phyloP scores from a whole-genome alignment of 2,888 invertebrate species.

The Drosophila pseudotakahashii region DNA sequence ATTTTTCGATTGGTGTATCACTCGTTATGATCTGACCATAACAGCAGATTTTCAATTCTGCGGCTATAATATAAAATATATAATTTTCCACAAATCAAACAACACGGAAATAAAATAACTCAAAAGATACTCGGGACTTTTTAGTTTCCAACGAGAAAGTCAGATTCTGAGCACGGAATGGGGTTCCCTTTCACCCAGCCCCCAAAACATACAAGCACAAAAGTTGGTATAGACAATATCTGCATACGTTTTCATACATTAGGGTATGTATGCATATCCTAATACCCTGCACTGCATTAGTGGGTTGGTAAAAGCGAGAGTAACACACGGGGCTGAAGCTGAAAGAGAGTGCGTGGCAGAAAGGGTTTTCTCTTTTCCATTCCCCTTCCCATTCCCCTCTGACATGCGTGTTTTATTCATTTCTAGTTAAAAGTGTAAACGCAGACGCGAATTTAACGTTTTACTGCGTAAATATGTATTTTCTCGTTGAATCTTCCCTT shows the following conservation, averaged over 20 bases:
- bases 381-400: neutral
- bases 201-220: neutral
- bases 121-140: too few relatives aligned
- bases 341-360: slow-evolving; percentile 4
- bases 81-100: neutral
- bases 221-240: neutral
- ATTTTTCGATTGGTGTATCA: too few relatives aligned
- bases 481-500: neutral
- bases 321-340: neutral
- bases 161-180: neutral
- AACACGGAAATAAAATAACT: neutral
- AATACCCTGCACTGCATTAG: slow-evolving; percentile 3
- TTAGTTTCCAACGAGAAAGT: neutral
- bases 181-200: neutral
- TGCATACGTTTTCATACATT: neutral
- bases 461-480: neutral
- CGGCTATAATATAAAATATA: neutral
- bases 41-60: too few relatives aligned
- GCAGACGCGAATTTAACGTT: slow-evolving; percentile 1
- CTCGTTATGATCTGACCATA: too few relatives aligned
- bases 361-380: neutral
- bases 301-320: slow-evolving; percentile 2
- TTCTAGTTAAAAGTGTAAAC: slow-evolving; percentile 61
- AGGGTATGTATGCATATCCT: neutral
- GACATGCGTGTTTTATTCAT: slow-evolving; percentile 12